These are phyloP conservation scores for Microcaecilia unicolor DNA, from an alignment of 2,797 vertebrate genomes.

Conservation along the genomic window DNA sequence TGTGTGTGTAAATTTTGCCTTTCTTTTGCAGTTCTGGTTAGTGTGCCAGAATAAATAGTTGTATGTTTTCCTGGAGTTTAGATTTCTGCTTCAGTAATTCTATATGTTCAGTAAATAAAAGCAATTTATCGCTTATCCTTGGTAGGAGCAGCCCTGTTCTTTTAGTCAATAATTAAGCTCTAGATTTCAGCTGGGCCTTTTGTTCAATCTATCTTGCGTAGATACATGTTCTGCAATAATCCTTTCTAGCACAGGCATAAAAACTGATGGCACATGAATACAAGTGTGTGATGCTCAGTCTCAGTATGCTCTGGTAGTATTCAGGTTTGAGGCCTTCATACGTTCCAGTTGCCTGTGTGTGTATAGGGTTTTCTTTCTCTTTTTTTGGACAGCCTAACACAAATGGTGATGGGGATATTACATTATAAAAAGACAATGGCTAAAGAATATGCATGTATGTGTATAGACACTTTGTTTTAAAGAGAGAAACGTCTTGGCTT, in stretches of 20 bases:
- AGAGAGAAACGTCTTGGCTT: no score
- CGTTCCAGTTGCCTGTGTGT: not conserved
- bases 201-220: constrained; percentile 13
- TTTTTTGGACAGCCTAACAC: no score
- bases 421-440: no score
- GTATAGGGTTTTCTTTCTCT: no score
- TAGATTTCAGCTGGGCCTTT: constrained; percentile 25
- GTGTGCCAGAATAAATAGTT: not conserved
- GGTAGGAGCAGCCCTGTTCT: constrained; percentile 10
- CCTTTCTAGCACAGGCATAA: no score
- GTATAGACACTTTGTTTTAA: no score
- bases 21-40: not conserved
- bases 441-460: no score
- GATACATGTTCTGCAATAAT: constrained; percentile 33
- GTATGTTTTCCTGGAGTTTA: not conserved
- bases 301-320: not conserved
- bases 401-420: not conserved
- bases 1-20: no score
- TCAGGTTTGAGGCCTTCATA: no score
- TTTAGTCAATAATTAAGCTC: constrained; percentile 36
- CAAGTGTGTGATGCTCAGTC: no score
- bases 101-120: not conserved
- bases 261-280: no score
- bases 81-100: not conserved
- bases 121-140: constrained; percentile 3